A percentile compares a stretch with the other conserved stretches of the same genome.
phyloP scores from a whole-genome alignment of 2,888 invertebrate genomes.

The Imbricaverruca yamaguchii region DNA sequence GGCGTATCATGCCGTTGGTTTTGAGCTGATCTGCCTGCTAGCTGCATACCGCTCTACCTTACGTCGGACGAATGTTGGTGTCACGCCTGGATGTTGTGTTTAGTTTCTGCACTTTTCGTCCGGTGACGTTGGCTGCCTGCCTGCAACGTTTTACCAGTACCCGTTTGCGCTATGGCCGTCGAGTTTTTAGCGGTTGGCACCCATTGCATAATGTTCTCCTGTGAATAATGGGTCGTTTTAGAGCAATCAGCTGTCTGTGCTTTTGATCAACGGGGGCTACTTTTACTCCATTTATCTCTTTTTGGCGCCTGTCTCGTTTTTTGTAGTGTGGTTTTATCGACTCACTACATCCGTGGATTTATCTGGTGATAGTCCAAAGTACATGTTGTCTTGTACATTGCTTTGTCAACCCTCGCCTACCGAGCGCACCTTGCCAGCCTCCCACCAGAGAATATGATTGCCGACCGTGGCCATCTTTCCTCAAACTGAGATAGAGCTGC shows the following conservation, averaged over 20 bases:
- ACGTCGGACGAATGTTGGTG: background rate
- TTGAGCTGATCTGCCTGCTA: background rate
- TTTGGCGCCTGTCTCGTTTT: constrained; percentile 6
- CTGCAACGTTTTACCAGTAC: background rate
- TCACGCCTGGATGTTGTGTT: background rate
- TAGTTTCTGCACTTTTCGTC: background rate
- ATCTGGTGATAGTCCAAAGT: background rate
- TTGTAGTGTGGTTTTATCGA: background rate
- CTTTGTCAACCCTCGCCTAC: background rate
- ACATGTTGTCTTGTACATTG: background rate
- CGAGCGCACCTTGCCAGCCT: too few relatives aligned
- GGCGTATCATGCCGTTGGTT: background rate
- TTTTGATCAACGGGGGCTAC: background rate
- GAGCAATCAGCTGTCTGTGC: background rate
- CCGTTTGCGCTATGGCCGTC: background rate
- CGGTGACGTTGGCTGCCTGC: background rate
- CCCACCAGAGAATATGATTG: too few relatives aligned
- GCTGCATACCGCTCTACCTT: background rate
- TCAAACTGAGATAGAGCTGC: too few relatives aligned
- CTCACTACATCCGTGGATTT: background rate
- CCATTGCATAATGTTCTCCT: background rate
- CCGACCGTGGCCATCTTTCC: too few relatives aligned
- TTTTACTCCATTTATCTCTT: background rate
- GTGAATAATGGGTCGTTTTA: background rate
- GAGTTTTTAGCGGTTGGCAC: background rate